phyloP scores from a whole-genome alignment of 2,113 vertebrate genomes.

The Himantopus leucocephalus region DNA sequence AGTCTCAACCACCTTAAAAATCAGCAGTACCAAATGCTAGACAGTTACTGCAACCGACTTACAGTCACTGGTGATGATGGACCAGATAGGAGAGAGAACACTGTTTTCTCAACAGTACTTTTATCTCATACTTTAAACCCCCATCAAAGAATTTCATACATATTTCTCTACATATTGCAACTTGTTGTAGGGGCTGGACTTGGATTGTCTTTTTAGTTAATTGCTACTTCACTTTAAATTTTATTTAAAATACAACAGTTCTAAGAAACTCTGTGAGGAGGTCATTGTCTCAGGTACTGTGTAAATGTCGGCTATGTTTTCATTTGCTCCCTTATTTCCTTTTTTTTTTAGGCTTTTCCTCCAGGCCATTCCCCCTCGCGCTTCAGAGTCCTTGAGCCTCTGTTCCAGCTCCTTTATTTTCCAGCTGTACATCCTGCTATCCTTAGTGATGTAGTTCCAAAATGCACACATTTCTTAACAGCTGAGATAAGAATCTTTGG shows the following conservation, averaged over 20 bases:
- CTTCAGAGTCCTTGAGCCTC: not conserved
- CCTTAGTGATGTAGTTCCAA: not conserved
- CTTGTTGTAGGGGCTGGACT: conserved; percentile 43
- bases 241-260: not conserved
- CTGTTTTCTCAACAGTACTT: conserved; percentile 26
- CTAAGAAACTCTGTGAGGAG: not conserved
- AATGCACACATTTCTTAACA: not conserved
- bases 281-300: not conserved
- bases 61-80: not conserved
- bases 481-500: not conserved
- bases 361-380: not conserved
- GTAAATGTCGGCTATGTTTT: not conserved
- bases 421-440: not conserved
- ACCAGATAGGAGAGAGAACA: not conserved
- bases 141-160: conserved; percentile 52
- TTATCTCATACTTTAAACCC: conserved; percentile 41
- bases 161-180: conserved; percentile 53
- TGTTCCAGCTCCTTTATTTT: conserved; percentile 1
- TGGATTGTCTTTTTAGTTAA: conserved; percentile 24
- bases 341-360: not conserved
- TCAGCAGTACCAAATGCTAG: not conserved
- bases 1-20: not conserved
- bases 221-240: conserved; percentile 13
- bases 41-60: not conserved
- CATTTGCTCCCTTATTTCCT: conserved; percentile 15